A percentile compares a stretch with the other conserved stretches of the same genome.
Conservation (phyloP, 1,140 invertebrate species). For the Diachasmimorpha longicaudata region DNA sequence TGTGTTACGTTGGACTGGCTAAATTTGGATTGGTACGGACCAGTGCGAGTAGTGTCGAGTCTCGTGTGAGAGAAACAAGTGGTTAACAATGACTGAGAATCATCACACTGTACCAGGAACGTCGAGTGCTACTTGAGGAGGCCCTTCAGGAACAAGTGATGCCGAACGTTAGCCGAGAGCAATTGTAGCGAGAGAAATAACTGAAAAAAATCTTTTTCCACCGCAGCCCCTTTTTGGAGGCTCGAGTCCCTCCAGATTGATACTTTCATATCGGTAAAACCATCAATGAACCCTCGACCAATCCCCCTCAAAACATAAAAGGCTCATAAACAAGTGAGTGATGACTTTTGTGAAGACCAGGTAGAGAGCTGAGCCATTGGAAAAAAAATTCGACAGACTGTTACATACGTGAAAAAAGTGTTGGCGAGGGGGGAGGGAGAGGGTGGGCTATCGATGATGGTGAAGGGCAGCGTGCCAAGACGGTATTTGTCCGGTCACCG, state of each 20-base stretch:
- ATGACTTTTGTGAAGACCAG: not conserved
- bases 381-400: not conserved
- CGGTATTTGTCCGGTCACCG: conserved; percentile 41
- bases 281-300: too few species aligned
- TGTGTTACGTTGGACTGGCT: not conserved
- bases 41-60: not conserved
- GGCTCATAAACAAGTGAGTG: not conserved
- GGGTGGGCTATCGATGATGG: conserved; percentile 42
- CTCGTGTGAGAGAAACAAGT: not conserved
- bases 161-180: not conserved
- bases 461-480: conserved; percentile 47
- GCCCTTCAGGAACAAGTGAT: not conserved
- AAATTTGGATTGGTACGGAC: not conserved
- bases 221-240: not conserved
- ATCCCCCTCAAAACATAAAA: not conserved
- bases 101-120: not conserved
- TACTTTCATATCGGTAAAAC: not conserved
- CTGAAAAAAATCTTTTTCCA: not conserved
- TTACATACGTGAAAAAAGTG: not conserved
- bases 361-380: not conserved
- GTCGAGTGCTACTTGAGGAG: not conserved
- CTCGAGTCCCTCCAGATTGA: not conserved
- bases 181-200: not conserved
- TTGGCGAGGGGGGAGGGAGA: not conserved
- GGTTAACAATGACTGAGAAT: conserved; percentile 16